A percentile compares a stretch with the other conserved stretches of the same genome.
Conservation (phyloP, 2,888 invertebrate genomes). For the Glyphotaelius pellucidus region DNA sequence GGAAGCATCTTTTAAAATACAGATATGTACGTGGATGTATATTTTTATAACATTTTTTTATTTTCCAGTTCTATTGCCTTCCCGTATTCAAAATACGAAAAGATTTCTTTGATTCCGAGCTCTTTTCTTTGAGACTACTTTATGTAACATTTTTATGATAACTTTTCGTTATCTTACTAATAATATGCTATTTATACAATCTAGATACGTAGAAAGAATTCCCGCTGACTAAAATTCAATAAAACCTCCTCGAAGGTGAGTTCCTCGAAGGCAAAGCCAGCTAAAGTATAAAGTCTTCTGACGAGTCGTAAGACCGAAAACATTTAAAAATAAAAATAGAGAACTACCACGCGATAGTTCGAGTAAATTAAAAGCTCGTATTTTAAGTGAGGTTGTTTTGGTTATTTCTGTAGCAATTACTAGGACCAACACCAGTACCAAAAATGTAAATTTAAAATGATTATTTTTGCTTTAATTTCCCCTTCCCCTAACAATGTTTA, state of each 20-base stretch:
- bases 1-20: background rate
- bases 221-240: background rate
- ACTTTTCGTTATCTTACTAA: background rate
- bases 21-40: background rate
- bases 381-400: background rate
- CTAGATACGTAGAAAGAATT: background rate
- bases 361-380: background rate
- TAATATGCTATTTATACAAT: background rate
- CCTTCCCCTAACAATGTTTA: conserved; percentile 10
- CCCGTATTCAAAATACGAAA: background rate
- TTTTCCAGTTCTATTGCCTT: background rate
- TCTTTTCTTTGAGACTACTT: background rate
- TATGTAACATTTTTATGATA: background rate
- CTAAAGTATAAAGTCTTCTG: background rate
- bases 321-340: background rate
- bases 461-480: background rate
- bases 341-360: background rate
- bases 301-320: background rate
- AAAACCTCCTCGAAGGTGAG: background rate
- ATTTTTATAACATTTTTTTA: background rate
- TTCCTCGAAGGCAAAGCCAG: background rate
- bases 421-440: background rate
- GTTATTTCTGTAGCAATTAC: background rate
- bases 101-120: background rate
- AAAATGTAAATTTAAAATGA: conserved; percentile 2